These are phyloP conservation scores for Microvelia longipes DNA, from an alignment of 1,140 invertebrate genomes.

Conservation along the genomic window DNA sequence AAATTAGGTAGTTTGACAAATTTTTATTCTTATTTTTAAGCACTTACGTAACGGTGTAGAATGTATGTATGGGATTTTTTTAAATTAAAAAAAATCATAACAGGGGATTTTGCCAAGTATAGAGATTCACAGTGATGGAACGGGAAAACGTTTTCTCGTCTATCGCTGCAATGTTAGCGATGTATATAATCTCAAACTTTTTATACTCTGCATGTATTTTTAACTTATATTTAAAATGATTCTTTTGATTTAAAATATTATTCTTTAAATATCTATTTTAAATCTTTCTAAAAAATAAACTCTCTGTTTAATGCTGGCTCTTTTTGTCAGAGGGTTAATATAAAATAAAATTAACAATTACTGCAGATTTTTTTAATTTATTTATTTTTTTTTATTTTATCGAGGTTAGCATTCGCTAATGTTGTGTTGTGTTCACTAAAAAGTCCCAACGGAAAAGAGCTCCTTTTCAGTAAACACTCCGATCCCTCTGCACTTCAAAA, in stretches of 20 bases:
- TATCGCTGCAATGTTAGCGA: neutral
- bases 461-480: conserved; percentile 53
- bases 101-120: neutral
- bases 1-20: neutral
- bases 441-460: conserved; percentile 49
- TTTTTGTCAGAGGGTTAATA: conserved; percentile 4
- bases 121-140: neutral
- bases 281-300: conserved; percentile 20
- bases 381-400: conserved; percentile 10
- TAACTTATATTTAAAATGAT: neutral
- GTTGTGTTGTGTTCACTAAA: conserved; percentile 54
- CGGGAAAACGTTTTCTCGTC: neutral
- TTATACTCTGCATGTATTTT: conserved; percentile 3
- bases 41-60: neutral
- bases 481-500: conserved; percentile 23
- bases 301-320: conserved; percentile 20
- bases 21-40: neutral
- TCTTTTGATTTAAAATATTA: neutral
- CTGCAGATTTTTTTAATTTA: neutral
- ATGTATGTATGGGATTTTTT: neutral
- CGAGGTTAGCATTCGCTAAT: conserved; percentile 27
- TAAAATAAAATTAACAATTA: conserved; percentile 19
- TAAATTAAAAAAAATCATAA: neutral
- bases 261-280: conserved; percentile 1
- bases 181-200: neutral